Base-by-base conservation (phyloP, 1,140 invertebrate genomes). In the Halotydeus destructor region DNA sequence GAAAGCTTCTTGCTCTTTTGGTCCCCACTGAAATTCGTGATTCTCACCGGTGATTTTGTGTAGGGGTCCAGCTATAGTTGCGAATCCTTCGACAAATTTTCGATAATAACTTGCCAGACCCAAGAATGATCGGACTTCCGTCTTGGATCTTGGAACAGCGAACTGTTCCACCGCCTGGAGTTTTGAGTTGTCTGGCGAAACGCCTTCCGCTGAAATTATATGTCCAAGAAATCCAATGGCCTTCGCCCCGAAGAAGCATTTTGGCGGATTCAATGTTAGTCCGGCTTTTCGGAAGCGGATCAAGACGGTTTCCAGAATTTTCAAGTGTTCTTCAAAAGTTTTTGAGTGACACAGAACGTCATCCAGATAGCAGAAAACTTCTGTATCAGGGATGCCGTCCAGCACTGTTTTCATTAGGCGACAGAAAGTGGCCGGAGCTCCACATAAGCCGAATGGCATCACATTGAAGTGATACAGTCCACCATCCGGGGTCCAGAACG, bases 151-250 rank as follows among this genome's bases (percentile, higher is more conserved):
- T 11, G 45, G 45, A 5, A 18, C 14, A 8, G 30, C 21, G 1
- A 43, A 46, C n/a, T n/a, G 8, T 4, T 19, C n/a, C 4, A 46
- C 25, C 11, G 45, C 31, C 5, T 24, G 16, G 2, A 37, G 19
- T 12, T 46, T 45, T 12, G 4, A 3, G 4, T 2, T 16, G 25
- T n/a, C 25, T 19, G 43, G 46, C 3, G 24, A 11, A 21, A 47
- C 31, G 16, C 44, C 44, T 24, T 38, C 18, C 4, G n/a, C 35
- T 5, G 3, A 18, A 28, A 50, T 42, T 5, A 19, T 22, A n/a
- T 46, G 31, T 3, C 49, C 48, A 2, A 50, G 33, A 25, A 28
- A 54, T 5, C 31, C 28, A 3, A 54, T 24, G 26, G 30, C 11
- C 12, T 28, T 12, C 11, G 16, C 14, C 0, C 9, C 49, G 36